Conservation (phyloP, 2,113 vertebrate genomes). For the Syngnathoides biaculeatus region DNA sequence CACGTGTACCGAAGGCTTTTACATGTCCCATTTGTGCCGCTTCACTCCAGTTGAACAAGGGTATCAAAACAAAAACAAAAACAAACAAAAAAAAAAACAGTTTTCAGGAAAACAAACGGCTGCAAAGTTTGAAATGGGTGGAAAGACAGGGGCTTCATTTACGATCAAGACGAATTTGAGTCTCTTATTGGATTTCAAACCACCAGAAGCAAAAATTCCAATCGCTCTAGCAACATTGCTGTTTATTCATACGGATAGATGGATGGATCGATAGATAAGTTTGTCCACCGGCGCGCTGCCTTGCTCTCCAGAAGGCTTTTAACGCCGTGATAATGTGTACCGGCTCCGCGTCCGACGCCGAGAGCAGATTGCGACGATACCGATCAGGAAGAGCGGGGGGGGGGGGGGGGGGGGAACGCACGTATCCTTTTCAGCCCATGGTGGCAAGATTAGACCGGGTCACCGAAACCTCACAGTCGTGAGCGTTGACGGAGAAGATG, state of each 20-base stretch:
- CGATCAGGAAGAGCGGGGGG: constrained; percentile 53
- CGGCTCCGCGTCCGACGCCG: constrained; percentile 29
- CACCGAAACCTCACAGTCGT: constrained; percentile 18
- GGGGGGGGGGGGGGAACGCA: too few relatives aligned
- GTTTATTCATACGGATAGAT: neutral
- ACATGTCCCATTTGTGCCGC: neutral
- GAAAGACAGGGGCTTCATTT: neutral
- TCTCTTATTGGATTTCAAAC: neutral
- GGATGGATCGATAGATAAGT: neutral
- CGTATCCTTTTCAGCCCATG: constrained; percentile 35
- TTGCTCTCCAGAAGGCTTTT: constrained; percentile 38
- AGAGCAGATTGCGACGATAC: constrained; percentile 55
- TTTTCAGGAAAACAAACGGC: neutral
- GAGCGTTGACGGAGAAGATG: constrained; percentile 20
- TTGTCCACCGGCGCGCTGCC: neutral
- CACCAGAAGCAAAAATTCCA: neutral
- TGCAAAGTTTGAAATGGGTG: neutral
- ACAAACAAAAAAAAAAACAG: neutral
- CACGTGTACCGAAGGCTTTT: neutral
- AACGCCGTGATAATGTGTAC: constrained; percentile 36
- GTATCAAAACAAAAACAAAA: neutral
- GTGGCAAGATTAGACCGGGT: neutral
- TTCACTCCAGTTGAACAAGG: constrained; percentile 1
- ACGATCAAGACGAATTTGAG: neutral
- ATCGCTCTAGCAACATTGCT: neutral